Conservation (phyloP, 2,113 vertebrate genomes). For the Tichodroma muraria region DNA sequence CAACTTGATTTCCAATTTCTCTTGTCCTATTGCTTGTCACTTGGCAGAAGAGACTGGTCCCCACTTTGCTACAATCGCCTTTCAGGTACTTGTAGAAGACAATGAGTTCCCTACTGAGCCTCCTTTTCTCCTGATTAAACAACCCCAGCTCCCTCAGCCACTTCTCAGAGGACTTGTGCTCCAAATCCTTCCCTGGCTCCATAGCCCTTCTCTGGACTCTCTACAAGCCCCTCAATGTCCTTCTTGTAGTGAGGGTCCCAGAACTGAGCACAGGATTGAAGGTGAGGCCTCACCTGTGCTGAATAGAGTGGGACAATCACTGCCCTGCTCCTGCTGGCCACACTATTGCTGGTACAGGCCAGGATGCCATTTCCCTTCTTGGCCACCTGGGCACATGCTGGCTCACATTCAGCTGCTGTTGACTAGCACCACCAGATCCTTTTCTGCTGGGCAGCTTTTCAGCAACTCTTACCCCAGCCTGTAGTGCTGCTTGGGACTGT, state of each 20-base stretch:
- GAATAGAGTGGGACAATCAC: fast-evolving
- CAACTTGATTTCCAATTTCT: neutral
- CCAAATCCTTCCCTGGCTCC: fast-evolving
- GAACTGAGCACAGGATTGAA: neutral
- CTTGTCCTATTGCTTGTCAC: neutral
- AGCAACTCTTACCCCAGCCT: neutral
- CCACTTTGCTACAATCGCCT: neutral
- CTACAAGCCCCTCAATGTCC: neutral
- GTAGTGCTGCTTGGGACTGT: neutral
- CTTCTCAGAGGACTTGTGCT: neutral
- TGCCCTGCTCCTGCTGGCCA: neutral
- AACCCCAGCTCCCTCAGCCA: neutral
- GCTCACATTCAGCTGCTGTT: neutral
- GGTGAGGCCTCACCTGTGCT: fast-evolving
- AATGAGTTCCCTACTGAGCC: neutral
- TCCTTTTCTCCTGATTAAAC: neutral
- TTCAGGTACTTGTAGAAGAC: neutral
- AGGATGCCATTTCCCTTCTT: neutral
- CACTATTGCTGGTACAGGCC: fast-evolving
- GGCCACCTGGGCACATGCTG: neutral
- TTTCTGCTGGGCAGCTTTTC: neutral
- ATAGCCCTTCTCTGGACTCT: fast-evolving
- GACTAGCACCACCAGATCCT: neutral
- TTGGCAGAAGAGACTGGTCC: neutral
- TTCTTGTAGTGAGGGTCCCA: neutral